Evolutionary conservation across 2,113 vertebrate genomes (phyloP).

Genomic region (Bambusicola thoracicus): DNA sequence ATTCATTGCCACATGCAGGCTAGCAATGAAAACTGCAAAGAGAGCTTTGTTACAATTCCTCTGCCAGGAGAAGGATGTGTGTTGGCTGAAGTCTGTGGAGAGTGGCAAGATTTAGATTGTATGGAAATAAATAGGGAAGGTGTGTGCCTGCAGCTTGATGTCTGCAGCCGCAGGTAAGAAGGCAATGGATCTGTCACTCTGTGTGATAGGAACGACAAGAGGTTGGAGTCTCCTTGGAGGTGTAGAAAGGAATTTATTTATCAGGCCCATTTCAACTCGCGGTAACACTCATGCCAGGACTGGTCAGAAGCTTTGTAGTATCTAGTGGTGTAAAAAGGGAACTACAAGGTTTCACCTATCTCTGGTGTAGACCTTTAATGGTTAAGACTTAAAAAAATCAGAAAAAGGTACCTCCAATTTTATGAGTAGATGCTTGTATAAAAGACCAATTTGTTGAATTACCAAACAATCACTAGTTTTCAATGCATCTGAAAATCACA

Average conservation of each 20-base stretch:
- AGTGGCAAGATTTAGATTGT: background rate
- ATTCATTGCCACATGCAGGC: background rate
- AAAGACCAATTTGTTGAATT: background rate
- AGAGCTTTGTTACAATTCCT: background rate
- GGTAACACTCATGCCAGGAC: background rate
- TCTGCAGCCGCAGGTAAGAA: background rate
- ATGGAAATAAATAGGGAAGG: background rate
- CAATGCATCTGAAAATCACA: background rate
- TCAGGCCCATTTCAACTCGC: background rate
- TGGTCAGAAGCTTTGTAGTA: background rate
- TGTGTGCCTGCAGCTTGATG: background rate
- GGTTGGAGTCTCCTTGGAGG: background rate
- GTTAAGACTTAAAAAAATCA: background rate
- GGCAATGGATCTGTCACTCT: fast-evolving
- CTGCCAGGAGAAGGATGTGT: background rate
- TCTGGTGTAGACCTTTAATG: background rate
- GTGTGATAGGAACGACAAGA: background rate
- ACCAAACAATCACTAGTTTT: background rate
- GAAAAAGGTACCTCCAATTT: background rate
- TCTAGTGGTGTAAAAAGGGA: background rate
- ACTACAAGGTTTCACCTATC: background rate
- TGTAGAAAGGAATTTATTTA: background rate
- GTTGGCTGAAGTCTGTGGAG: background rate
- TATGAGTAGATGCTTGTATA: background rate
- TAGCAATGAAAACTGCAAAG: background rate